Evolutionary conservation across 1,140 invertebrate genomes (phyloP).

Genomic region (Tetramorium alpestre): DNA sequence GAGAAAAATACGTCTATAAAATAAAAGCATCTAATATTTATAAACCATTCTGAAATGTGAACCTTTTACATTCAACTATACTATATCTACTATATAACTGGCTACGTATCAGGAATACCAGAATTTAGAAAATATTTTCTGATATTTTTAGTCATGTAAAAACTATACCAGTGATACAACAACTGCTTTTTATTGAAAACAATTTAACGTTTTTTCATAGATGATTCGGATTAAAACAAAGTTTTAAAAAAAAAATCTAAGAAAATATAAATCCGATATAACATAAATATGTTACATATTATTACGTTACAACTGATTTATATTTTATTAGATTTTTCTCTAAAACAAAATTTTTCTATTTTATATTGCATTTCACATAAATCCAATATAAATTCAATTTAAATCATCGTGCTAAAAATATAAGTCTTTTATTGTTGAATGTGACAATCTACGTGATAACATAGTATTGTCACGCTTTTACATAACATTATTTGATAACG

Average conservation of each 20-base stretch:
- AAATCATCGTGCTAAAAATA: slow-evolving; percentile 6
- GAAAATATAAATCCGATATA: neutral
- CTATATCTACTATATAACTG: neutral
- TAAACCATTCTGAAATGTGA: neutral
- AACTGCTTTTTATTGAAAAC: neutral
- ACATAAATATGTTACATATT: neutral
- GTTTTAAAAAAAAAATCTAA: neutral
- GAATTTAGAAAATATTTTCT: slow-evolving; percentile 16
- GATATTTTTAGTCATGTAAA: neutral
- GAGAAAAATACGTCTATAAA: slow-evolving; percentile 11
- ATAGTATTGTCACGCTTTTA: neutral
- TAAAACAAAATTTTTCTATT: neutral
- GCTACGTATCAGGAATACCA: neutral
- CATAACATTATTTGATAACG: neutral
- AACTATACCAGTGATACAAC: neutral
- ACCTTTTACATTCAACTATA: neutral
- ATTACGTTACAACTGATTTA: neutral
- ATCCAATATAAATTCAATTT: slow-evolving; percentile 1
- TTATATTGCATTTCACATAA: neutral
- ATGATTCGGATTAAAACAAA: neutral
- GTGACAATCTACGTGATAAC: neutral
- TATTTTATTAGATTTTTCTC: neutral
- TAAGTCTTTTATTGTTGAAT: neutral
- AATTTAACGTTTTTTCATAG: neutral
- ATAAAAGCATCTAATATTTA: slow-evolving; percentile 16